Evolutionary conservation across 2,797 vertebrate species (phyloP).

Genomic region (Synanceia verrucosa): DNA sequence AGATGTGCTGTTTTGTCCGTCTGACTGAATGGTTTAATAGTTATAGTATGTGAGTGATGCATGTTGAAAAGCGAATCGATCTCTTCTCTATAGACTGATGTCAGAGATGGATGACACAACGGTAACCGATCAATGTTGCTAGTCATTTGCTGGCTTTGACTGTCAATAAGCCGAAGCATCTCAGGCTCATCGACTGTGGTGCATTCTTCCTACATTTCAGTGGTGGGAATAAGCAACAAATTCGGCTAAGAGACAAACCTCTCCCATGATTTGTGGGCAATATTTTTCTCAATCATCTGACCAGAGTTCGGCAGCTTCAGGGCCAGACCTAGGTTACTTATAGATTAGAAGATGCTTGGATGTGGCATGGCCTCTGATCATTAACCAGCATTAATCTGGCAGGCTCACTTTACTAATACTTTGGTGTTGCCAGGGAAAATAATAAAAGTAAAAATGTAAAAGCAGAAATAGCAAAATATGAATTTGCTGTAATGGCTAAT

Average conservation of each 20-base stretch:
- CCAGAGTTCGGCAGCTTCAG: constrained; percentile 5
- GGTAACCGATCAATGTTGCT: constrained; percentile 54
- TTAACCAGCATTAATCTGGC: constrained; percentile 23
- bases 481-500: neutral
- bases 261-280: constrained; percentile 4
- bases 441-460: constrained; percentile 15
- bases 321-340: constrained; percentile 21
- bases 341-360: constrained; percentile 45
- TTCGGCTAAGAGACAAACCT: constrained; percentile 2
- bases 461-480: neutral
- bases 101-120: constrained; percentile 62
- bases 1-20: constrained; percentile 33
- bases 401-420: constrained; percentile 4
- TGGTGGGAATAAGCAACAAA: neutral
- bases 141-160: constrained; percentile 53
- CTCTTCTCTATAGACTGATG: constrained; percentile 32
- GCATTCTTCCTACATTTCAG: constrained; percentile 1
- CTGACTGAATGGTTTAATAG: constrained; percentile 30
- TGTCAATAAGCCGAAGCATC: constrained; percentile 44
- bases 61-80: constrained; percentile 55
- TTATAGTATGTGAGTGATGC: constrained; percentile 38
- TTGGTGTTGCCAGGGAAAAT: neutral
- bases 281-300: constrained; percentile 28
- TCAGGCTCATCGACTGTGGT: neutral
- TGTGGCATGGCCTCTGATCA: constrained; percentile 24